phyloP scores from a whole-genome alignment of 2,797 vertebrate genomes.

The Protosalanx chinensis region DNA sequence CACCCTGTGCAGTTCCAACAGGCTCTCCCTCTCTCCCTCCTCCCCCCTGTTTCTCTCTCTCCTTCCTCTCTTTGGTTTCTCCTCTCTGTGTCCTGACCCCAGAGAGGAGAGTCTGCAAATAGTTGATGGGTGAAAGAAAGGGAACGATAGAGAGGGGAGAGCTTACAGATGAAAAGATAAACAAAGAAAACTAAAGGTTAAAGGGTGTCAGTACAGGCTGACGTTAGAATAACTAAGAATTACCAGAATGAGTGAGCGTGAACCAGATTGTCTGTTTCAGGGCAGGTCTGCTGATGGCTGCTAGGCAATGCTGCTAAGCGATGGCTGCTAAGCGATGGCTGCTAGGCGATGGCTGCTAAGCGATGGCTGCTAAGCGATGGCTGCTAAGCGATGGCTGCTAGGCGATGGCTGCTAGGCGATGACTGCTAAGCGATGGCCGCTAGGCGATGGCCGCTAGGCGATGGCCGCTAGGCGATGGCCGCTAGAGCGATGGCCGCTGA shows the following conservation, averaged over 20 bases:
- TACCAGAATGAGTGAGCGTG: conserved; percentile 28
- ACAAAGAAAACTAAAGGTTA: not conserved
- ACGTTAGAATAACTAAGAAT: conserved; percentile 21
- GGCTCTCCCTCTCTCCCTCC: not conserved
- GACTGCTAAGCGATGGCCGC: no score
- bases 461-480: no score
- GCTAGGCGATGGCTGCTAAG: no score
- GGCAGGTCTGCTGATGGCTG: no score
- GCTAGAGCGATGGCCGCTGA: no score
- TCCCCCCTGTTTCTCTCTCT: conserved; percentile 35
- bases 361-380: no score
- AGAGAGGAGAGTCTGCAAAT: conserved; percentile 52
- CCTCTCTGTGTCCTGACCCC: conserved; percentile 7
- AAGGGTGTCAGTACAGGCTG: conserved; percentile 24
- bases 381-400: no score
- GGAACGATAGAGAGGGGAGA: conserved; percentile 12
- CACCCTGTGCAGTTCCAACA: no score
- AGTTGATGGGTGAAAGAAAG: conserved; percentile 47
- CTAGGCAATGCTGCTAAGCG: no score
- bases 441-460: no score
- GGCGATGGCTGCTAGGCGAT: no score
- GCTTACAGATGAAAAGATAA: not conserved
- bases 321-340: no score
- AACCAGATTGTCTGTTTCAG: not conserved
- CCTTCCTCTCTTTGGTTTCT: not conserved